Base-by-base conservation (phyloP, 2,888 invertebrate species). In the Aleiodes testaceus region DNA sequence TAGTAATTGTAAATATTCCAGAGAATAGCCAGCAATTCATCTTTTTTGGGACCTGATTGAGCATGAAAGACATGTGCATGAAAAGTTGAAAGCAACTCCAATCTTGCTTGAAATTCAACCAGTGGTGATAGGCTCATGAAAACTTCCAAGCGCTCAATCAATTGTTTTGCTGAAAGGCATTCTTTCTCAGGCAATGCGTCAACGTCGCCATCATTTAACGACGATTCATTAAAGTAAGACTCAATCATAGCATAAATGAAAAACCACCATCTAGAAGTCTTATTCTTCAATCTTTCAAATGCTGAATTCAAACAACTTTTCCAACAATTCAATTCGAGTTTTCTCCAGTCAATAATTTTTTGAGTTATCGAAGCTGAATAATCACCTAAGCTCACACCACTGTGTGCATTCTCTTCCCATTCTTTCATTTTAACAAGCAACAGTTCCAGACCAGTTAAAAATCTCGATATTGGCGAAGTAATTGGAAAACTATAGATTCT, bases 341-440 rank as follows among this genome's bases (percentile, higher is more conserved):
- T 95, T 71, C 98, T 92, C 98, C 98, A 99, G 64, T 92, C 90
- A 59, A 98, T 92, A 64, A 99, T 94, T 82, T 95, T 93, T 74
- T 92, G 91, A 0, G 95, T 94, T 1, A 99, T 89, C 30, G 91
- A 90, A 30, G 92, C 87, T n/a, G 95, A 92, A 72, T 94, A 90
- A 0, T 91, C 90, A 0, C 92, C 90, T 81, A 99, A 88, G 75
- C 95, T 95, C 72, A 98, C 96, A 5, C 93, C 94, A 76, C 91
- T 92, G 80, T 96, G 96, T 0, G 98, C 97, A 78, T 95, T 94
- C 79, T 93, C 92, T 85, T 98, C 96, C 98, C 98, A 98, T 80
- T 97, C 94, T 76, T 97, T 92, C 65, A 95, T 90, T 81, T 95
- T 94, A 74, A 93, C 93, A 1, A 98, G 89, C 1, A 99, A 88